Evolutionary conservation across 2,113 vertebrate genomes (phyloP), one percentile per base, ranked within the genome.

Genomic region (Lepidothrix coronata): DNA sequence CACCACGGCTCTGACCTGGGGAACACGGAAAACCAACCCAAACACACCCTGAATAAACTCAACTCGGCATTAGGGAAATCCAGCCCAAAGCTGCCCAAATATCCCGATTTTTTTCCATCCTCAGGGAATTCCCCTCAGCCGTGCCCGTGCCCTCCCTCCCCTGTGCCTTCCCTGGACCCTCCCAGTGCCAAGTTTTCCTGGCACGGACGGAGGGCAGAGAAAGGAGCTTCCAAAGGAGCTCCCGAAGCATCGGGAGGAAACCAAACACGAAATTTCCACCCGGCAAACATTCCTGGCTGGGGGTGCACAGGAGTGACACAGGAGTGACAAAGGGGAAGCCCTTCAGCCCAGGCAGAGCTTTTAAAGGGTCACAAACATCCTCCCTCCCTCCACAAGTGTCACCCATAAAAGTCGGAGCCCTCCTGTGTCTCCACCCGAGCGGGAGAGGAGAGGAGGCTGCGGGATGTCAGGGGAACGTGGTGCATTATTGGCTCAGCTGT

Each of bases 351-450:
- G 44, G 10, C 31, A 7, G 0, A 30, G 88, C n/a, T 35, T 41
- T 14, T 12, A 18, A 33, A 44, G 24, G n/a, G 30, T 59, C 61
- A 16, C 65, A 13, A 12, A 37, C 22, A n/a, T 9, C 25, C 82
- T n/a, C 62, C 25, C 5, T 14, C n/a, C 6, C n/a, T 39, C 18
- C 5, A 6, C 4, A 20, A 9, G 0, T 12, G 54, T 27, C 54
- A 1, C 46, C 1, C 12, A 14, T 10, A 76, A 67, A 63, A 82
- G 55, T 14, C 74, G 3, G 44, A 27, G 59, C 52, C 65, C 5
- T 66, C 49, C 31, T 5, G 58, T 12, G 3, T 33, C 92, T 7
- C 68, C 8, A 39, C 78, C n/a, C 3, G 5, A 63, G 65, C 74
- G 24, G 16, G 4, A 63, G 85, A 16, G 30, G 73, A 83, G n/a